Base-by-base conservation (phyloP, 2,888 invertebrate species). In the Drosophila greeni region DNA sequence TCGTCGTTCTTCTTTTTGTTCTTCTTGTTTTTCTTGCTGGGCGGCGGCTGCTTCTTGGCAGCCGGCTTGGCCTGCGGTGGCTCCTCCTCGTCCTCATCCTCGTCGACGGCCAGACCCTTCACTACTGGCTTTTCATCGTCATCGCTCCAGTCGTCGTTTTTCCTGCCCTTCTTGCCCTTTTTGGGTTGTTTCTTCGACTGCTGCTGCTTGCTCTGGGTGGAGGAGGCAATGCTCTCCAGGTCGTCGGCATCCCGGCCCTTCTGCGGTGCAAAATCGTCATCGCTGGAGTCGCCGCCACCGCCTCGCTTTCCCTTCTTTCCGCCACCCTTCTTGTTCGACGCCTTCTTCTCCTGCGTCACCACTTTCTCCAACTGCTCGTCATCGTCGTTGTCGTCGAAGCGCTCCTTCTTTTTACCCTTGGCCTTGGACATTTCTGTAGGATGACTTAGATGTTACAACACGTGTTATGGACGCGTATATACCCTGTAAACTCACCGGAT, bases 111-210 rank as follows among this genome's bases (percentile, higher is more conserved):
- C 23, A 9, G 18, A 29, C 40, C n/a, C 29, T 53, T 31, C 1
- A 12, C 36, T 6, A 12, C 36, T 6, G 51, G 54, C 39, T 66
- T 59, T 3, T 64, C 71, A 12, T 70, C 75, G 64, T 85, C 74
- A 56, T 91, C 91, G 57, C 91, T 90, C 75, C 90, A 90, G 66
- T 90, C 91, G 43, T 86, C 90, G 65, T 88, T 88, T 74, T 52
- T 69, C 23, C 86, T 87, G 73, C 90, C 90, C 87, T 91, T 91
- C 48, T 87, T 88, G 0, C 77, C 78, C 43, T 82, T 81, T 53
- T 76, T 66, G 5, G 62, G 66, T 16, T 74, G 64, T 89, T 91
- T 77, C 70, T 79, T 78, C 33, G 60, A 54, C 23, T 72, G 66
- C 37, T 68, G 70, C 24, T 71, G 69, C 40, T 74, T 86, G 54